Evolutionary conservation across 2,888 invertebrate genomes (phyloP).

Genomic region (Andrena praecox): DNA sequence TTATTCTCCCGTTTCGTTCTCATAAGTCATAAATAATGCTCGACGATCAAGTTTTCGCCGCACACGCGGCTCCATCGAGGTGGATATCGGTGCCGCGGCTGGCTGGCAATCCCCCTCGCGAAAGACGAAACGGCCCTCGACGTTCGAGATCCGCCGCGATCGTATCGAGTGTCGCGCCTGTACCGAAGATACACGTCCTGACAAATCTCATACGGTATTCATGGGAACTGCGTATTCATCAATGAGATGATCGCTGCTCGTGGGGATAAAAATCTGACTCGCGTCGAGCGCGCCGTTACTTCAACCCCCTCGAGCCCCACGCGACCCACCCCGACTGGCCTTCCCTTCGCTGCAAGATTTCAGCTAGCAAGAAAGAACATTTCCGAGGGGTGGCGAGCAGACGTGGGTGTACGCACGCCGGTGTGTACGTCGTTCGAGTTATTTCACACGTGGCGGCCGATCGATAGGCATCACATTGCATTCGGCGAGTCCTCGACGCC

Average conservation of each 20-base stretch:
- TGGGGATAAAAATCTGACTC: constrained; percentile 39
- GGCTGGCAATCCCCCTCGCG: constrained; percentile 39
- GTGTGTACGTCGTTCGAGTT: constrained; percentile 72
- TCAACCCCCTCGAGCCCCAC: not conserved
- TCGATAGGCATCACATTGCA: constrained; percentile 76
- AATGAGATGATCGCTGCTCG: constrained; percentile 68
- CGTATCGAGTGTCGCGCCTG: constrained; percentile 56
- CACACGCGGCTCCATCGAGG: not conserved
- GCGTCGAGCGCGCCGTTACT: constrained; percentile 13
- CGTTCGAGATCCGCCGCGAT: constrained; percentile 38
- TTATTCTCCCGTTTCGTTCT: constrained; percentile 47
- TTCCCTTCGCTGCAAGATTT: constrained; percentile 39
- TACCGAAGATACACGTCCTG: constrained; percentile 41
- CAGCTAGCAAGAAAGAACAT: constrained; percentile 38
- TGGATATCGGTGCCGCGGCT: constrained; percentile 6
- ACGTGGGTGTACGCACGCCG: constrained; percentile 38
- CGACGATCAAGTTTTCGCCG: constrained; percentile 48
- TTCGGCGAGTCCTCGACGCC: constrained; percentile 50
- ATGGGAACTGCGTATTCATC: constrained; percentile 74
- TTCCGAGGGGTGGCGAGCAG: constrained; percentile 40
- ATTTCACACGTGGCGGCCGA: constrained; percentile 76
- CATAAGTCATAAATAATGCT: constrained; percentile 47
- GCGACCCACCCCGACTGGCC: not conserved
- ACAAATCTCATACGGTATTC: constrained; percentile 75
- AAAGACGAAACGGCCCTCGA: constrained; percentile 52